Percentiles rank a stretch among this genome's conserved stretches.
phyloP scores from a whole-genome alignment of 1,140 invertebrate species.

The Sitophilus oryzae region DNA sequence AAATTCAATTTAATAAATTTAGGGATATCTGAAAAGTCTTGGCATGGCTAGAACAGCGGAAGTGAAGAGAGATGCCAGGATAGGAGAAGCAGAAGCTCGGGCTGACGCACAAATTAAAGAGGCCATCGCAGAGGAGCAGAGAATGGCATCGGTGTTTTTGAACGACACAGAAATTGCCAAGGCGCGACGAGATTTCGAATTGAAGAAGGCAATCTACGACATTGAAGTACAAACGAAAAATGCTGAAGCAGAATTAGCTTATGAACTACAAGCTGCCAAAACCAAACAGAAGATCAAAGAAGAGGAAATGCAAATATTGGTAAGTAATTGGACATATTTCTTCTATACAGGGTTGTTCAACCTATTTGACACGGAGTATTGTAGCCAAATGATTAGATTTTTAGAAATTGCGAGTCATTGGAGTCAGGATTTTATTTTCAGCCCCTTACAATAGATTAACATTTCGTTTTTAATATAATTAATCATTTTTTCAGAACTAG shows the following conservation, averaged over 20 bases:
- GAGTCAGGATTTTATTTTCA: no score
- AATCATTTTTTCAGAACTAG: no score
- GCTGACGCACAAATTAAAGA: constrained; percentile 85
- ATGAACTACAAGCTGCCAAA: constrained; percentile 90
- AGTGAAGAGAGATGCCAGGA: constrained; percentile 92
- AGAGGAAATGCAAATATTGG: constrained; percentile 87
- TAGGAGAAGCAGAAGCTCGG: constrained; percentile 91
- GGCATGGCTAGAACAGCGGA: constrained; percentile 95
- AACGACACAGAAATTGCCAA: constrained; percentile 97
- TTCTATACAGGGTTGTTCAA: background rate
- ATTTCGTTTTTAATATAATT: no score
- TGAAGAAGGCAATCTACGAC: constrained; percentile 96
- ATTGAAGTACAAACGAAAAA: constrained; percentile 93
- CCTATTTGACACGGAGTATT: background rate
- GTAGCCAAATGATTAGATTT: no score
- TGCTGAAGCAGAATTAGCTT: constrained; percentile 93
- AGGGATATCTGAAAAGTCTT: constrained; percentile 89
- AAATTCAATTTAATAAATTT: background rate
- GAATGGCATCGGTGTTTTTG: constrained; percentile 82
- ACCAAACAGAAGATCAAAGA: constrained; percentile 94
- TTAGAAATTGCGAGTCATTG: no score
- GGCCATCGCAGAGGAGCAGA: constrained; percentile 92
- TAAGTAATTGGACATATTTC: constrained; percentile 41
- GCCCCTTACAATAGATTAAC: no score
- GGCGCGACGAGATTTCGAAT: constrained; percentile 90